Evolutionary conservation across 2,888 invertebrate species (phyloP).

Genomic region (Rhorus exstirpatorius): DNA sequence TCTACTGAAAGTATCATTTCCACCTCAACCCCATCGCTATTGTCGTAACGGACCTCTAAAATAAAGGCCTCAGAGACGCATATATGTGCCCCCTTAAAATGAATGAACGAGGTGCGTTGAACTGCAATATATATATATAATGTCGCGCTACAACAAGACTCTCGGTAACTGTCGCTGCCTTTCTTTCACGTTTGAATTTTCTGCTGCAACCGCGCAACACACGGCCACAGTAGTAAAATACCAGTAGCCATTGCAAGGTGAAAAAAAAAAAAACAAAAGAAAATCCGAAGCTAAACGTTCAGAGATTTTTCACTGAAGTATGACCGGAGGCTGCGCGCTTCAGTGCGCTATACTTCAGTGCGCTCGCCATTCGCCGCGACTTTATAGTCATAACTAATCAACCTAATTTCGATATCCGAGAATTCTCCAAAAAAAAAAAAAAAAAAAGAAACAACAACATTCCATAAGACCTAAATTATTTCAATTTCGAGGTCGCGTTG

Average conservation of each 20-base stretch:
- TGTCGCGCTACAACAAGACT: conserved; percentile 38
- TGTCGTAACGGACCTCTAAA: too few relatives aligned
- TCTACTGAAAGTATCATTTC: too few relatives aligned
- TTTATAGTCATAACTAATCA: too few relatives aligned
- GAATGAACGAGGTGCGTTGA: conserved; percentile 41
- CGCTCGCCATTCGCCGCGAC: conserved; percentile 37
- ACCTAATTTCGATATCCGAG: not conserved
- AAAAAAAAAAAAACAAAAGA: conserved; percentile 7
- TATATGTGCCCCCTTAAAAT: too few relatives aligned
- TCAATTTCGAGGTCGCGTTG: not conserved
- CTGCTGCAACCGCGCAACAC: conserved; percentile 38
- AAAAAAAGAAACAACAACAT: too few relatives aligned
- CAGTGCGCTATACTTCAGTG: not conserved
- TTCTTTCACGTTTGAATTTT: conserved; percentile 51
- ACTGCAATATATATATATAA: conserved; percentile 18
- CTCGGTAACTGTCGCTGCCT: conserved; percentile 44
- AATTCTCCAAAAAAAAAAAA: conserved; percentile 23
- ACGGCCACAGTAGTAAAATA: conserved; percentile 25
- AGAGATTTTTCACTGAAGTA: conserved; percentile 4
- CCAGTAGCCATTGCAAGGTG: conserved; percentile 17
- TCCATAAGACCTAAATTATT: not conserved
- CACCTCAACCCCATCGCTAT: too few relatives aligned
- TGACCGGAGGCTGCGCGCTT: conserved; percentile 49
- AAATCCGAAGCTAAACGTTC: not conserved
- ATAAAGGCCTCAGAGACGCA: too few relatives aligned